These are phyloP conservation scores for Eriosoma lanigerum DNA, from an alignment of 1,140 invertebrate genomes.

Conservation along the genomic window DNA sequence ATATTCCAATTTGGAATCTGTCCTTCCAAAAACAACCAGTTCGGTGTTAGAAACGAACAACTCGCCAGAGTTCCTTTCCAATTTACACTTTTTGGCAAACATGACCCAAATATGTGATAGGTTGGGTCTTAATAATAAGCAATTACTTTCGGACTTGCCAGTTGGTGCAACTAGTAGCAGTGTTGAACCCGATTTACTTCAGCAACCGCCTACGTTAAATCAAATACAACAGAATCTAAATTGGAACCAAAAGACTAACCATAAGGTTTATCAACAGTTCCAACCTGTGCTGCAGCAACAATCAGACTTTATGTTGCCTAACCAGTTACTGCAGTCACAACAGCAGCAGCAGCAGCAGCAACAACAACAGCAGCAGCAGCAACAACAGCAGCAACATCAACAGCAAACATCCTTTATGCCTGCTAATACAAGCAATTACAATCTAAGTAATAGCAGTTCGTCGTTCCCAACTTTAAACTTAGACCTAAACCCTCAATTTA, in stretches of 20 bases:
- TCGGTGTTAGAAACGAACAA: slow-evolving; percentile 47
- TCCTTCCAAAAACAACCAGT: slow-evolving; percentile 45
- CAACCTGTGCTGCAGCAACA: slow-evolving; percentile 46
- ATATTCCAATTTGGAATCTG: slow-evolving; percentile 41
- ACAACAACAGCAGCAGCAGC: slow-evolving; percentile 16
- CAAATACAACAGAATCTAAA: slow-evolving; percentile 46
- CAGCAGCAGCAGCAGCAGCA: slow-evolving; percentile 30
- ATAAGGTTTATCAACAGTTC: slow-evolving; percentile 35
- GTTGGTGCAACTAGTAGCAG: slow-evolving; percentile 36
- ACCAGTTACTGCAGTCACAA: slow-evolving; percentile 39
- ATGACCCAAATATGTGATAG: slow-evolving; percentile 50
- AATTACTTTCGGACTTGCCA: slow-evolving; percentile 42
- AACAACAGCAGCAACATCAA: slow-evolving; percentile 24
- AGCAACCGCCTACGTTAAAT: slow-evolving; percentile 46
- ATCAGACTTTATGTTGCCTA: slow-evolving; percentile 44
- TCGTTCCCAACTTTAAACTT: slow-evolving; percentile 47
- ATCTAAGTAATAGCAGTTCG: slow-evolving; percentile 9
- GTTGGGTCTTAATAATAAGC: slow-evolving; percentile 48
- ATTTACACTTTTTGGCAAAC: slow-evolving; percentile 43
- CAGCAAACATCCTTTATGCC: slow-evolving; percentile 42
- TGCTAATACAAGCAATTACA: slow-evolving; percentile 33
- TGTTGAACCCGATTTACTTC: slow-evolving; percentile 46
- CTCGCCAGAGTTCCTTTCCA: slow-evolving; percentile 44
- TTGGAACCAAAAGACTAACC: slow-evolving; percentile 45
- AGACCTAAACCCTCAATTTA: slow-evolving; percentile 43